A percentile compares a stretch with the other conserved stretches of the same genome.
Evolutionary conservation across 2,888 invertebrate genomes (phyloP).

Genomic region (Podabrus alpinus): DNA sequence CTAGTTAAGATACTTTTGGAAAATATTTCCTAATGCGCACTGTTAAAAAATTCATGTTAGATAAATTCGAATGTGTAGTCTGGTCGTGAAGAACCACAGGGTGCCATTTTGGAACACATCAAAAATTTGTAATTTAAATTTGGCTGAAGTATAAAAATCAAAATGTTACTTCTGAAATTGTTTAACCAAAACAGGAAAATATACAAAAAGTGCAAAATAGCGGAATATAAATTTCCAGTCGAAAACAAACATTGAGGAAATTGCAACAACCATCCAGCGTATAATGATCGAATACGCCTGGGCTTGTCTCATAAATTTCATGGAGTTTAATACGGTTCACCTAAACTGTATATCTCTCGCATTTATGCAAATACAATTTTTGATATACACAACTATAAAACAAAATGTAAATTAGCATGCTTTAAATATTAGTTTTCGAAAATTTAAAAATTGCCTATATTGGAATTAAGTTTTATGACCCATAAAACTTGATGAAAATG

Average conservation of each 20-base stretch:
- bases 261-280: slow-evolving; percentile 33
- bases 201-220: slow-evolving; percentile 35
- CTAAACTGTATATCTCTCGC: slow-evolving; percentile 9
- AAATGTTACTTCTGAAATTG: neutral
- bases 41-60: too few relatives aligned
- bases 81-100: too few relatives aligned
- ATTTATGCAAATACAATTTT: slow-evolving; percentile 10
- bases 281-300: slow-evolving; percentile 27
- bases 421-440: neutral
- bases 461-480: neutral
- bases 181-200: slow-evolving; percentile 18
- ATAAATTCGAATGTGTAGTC: too few relatives aligned
- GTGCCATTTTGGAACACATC: too few relatives aligned
- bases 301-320: slow-evolving; percentile 8
- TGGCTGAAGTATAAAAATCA: neutral
- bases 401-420: slow-evolving; percentile 1
- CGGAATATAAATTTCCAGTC: slow-evolving; percentile 29
- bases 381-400: neutral
- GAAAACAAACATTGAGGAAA: slow-evolving; percentile 34
- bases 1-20: too few relatives aligned
- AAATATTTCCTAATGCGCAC: too few relatives aligned
- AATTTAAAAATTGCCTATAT: neutral
- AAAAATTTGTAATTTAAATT: too few relatives aligned
- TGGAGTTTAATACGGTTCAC: slow-evolving; percentile 7
- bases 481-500: neutral